These are phyloP conservation scores for Mythimna pallens DNA, from an alignment of 2,888 invertebrate species.

Conservation along the genomic window DNA sequence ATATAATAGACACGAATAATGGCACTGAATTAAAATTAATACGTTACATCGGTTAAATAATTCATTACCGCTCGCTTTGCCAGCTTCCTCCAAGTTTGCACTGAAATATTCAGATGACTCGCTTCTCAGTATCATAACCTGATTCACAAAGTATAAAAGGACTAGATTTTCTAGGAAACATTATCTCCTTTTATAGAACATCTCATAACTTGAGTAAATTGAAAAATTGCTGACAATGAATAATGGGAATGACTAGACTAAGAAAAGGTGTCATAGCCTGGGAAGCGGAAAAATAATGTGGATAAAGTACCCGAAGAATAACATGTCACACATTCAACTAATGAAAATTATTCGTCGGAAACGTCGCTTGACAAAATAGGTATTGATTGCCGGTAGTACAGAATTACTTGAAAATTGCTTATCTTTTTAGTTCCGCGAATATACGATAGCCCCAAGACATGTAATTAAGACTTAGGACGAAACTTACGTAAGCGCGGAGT, in stretches of 20 bases:
- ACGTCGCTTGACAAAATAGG: neutral
- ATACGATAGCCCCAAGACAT: neutral
- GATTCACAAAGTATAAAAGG: slow-evolving; percentile 19
- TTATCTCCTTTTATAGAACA: neutral
- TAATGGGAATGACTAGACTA: neutral
- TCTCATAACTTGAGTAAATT: neutral
- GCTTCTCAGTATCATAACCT: slow-evolving; percentile 13
- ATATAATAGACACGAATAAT: neutral
- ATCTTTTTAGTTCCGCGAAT: neutral
- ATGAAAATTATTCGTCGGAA: neutral
- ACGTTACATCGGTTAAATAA: slow-evolving; percentile 28
- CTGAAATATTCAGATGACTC: slow-evolving; percentile 51
- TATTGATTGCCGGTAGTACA: neutral
- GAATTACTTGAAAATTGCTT: neutral
- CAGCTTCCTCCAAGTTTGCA: slow-evolving; percentile 17
- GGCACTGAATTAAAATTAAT: slow-evolving; percentile 12
- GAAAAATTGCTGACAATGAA: slow-evolving; percentile 2
- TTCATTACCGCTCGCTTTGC: slow-evolving; percentile 19
- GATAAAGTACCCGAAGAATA: neutral
- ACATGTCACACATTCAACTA: neutral
- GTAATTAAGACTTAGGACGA: slow-evolving; percentile 14
- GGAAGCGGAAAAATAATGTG: neutral
- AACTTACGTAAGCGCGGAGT: slow-evolving; percentile 4
- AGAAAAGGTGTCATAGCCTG: neutral
- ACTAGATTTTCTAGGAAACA: slow-evolving; percentile 13